Base-by-base conservation (phyloP, 2,888 invertebrate species). In the Protophormia terraenovae region DNA sequence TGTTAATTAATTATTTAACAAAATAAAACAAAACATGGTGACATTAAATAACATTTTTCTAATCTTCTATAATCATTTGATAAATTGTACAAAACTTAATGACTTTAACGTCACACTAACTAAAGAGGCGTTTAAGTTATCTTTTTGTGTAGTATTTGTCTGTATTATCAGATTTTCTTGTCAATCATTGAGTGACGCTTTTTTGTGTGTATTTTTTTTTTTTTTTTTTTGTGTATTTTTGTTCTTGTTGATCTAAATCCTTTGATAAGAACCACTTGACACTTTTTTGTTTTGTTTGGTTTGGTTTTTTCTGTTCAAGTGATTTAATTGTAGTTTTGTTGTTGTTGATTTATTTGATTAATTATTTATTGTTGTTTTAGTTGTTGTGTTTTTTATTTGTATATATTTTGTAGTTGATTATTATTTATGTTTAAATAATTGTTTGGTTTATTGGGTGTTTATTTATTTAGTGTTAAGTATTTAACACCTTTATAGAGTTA, bases 181-280 rank as follows among this genome's bases (percentile, higher is more conserved):
- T 47, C 67, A 58, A 29, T 67, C 24, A 58, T 14, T 71, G 14
- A 55, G 29, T 69, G 24, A n/a, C 7, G n/a, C 29, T n/a, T 41
- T 41, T 32, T 10, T 2, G 32, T 32, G 16, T 45, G 3, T n/a
- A 47, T 6, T 24, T 16, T 19, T 58, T 41, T 14, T n/a, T n/a
- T 16, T 58, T n/a, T 41, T 41, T 32, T 10, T 2, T 47, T 32
- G 16, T 45, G 3, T n/a, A 47, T 6, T 24, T 16, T 19, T 58
- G 24, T 14, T n/a, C 0, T 7, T 60, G 27, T 73, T 22, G 19
- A 35, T 29, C 7, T 32, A 16, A 77, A 41, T 14, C 60, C 3
- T 12, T 8, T 0, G 35, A 60, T 69, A 69, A 77, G 29, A 55
- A 55, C 76, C 12, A 38, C 19, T 69, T 78, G 58, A 78, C 47